These are phyloP conservation scores for Himalopsyche japonica DNA, from an alignment of 2,888 invertebrate species.

Conservation along the genomic window DNA sequence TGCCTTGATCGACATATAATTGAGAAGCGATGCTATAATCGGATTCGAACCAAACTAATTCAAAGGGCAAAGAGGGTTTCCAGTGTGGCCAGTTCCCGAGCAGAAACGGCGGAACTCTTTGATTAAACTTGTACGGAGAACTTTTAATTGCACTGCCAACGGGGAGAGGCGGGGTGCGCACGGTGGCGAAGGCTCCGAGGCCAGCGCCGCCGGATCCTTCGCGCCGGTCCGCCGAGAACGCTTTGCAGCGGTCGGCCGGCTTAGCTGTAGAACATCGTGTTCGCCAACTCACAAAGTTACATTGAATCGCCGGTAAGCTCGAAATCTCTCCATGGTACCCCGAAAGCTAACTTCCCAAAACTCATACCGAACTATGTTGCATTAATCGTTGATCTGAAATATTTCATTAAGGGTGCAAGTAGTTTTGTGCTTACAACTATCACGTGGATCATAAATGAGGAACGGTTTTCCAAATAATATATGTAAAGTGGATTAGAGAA, in stretches of 20 bases:
- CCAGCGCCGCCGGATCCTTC: neutral
- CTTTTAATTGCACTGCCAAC: slow-evolving; percentile 18
- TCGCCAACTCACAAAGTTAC: neutral
- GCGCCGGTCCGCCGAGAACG: neutral
- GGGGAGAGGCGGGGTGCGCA: neutral
- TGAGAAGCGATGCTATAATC: neutral
- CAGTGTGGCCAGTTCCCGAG: neutral
- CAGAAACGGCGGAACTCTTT: slow-evolving; percentile 5
- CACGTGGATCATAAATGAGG: no score
- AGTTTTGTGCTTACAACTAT: no score
- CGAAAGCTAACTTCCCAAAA: neutral
- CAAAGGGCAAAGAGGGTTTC: neutral
- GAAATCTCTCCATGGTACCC: neutral
- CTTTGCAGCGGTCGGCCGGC: neutral
- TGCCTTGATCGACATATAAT: neutral
- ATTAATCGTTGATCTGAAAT: no score
- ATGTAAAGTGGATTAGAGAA: no score
- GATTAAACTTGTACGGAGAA: slow-evolving; percentile 24
- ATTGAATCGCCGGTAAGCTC: neutral
- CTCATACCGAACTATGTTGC: no score
- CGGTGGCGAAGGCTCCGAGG: neutral
- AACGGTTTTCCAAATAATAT: no score
- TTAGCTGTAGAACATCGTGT: neutral
- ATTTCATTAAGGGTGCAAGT: no score
- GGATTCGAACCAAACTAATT: neutral